Conservation (phyloP, 2,888 invertebrate genomes). For the Cryptus viduatorius region DNA sequence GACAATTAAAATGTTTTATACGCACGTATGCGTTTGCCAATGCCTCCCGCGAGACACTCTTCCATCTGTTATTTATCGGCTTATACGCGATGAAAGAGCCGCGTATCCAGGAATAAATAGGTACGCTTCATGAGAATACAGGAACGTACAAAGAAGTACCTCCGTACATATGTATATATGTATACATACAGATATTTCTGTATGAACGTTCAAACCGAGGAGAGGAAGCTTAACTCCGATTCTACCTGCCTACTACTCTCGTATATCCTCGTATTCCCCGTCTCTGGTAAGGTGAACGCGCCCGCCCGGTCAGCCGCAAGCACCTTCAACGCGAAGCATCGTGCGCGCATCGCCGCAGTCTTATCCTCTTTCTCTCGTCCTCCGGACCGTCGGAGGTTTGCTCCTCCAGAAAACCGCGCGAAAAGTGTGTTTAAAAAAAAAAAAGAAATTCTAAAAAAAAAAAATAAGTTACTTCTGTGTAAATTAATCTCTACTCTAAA, state of each 20-base stretch:
- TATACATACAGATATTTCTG: not conserved
- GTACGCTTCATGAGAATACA: slow-evolving; percentile 18
- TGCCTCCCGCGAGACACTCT: slow-evolving; percentile 1
- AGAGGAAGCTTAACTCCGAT: slow-evolving; percentile 49
- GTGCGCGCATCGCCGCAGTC: slow-evolving; percentile 74
- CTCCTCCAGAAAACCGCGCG: slow-evolving; percentile 46
- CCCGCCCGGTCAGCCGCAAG: slow-evolving; percentile 69
- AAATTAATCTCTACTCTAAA: not conserved
- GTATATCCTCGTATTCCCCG: slow-evolving; percentile 38
- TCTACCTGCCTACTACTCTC: slow-evolving; percentile 43
- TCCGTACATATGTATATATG: not conserved
- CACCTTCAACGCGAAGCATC: slow-evolving; percentile 62
- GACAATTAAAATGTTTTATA: not conserved
- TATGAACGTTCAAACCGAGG: slow-evolving; percentile 28
- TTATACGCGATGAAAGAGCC: slow-evolving; percentile 13
- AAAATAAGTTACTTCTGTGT: not conserved
- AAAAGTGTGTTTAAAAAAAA: slow-evolving; percentile 32
- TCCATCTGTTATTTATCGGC: slow-evolving; percentile 28
- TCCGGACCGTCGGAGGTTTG: slow-evolving; percentile 70
- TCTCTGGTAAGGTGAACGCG: slow-evolving; percentile 77
- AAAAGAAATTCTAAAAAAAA: not conserved
- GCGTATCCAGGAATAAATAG: not conserved
- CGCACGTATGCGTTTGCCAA: not conserved
- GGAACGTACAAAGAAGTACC: slow-evolving; percentile 14
- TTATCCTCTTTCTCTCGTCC: slow-evolving; percentile 76